Evolutionary conservation across 2,888 invertebrate genomes (phyloP).

Genomic region (Cryptocheilus praepositus): DNA sequence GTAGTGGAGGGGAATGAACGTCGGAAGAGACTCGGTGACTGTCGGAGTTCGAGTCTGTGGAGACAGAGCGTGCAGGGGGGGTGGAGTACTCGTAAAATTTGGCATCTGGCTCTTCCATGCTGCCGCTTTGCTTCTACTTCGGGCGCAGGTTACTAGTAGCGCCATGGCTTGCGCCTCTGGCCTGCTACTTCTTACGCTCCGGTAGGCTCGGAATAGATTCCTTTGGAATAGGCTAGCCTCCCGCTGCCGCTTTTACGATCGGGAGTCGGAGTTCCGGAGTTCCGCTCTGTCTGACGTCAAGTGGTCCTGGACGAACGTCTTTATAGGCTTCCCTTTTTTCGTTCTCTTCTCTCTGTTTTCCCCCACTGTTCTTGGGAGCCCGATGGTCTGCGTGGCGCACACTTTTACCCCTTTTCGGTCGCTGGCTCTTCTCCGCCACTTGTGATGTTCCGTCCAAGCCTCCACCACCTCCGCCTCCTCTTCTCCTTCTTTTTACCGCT

Average conservation of each 20-base stretch:
- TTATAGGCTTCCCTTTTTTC: constrained; percentile 51
- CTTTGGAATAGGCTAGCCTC: constrained; percentile 41
- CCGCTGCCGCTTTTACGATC: constrained; percentile 47
- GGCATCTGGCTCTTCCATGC: constrained; percentile 45
- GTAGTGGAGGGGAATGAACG: background rate
- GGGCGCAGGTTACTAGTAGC: constrained; percentile 32
- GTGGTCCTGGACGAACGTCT: constrained; percentile 61
- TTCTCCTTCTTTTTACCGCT: background rate
- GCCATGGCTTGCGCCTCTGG: constrained; percentile 14
- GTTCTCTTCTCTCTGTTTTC: constrained; percentile 21
- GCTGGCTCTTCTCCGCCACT: constrained; percentile 1
- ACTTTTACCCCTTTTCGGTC: constrained; percentile 5
- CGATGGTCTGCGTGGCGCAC: background rate
- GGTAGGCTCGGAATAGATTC: constrained; percentile 57
- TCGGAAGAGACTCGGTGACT: background rate
- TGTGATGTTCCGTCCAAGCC: background rate
- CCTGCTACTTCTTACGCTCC: constrained; percentile 45
- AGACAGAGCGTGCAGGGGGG: constrained; percentile 14
- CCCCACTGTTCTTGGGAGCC: background rate
- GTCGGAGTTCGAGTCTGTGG: constrained; percentile 4
- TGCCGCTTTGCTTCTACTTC: constrained; percentile 31
- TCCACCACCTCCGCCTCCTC: background rate
- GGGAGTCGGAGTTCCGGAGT: constrained; percentile 56
- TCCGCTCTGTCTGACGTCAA: constrained; percentile 64
- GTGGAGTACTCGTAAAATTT: constrained; percentile 57